Percentiles rank a stretch among this genome's conserved stretches.
phyloP scores from a whole-genome alignment of 2,888 invertebrate genomes.

The Drymonia ruficornis region DNA sequence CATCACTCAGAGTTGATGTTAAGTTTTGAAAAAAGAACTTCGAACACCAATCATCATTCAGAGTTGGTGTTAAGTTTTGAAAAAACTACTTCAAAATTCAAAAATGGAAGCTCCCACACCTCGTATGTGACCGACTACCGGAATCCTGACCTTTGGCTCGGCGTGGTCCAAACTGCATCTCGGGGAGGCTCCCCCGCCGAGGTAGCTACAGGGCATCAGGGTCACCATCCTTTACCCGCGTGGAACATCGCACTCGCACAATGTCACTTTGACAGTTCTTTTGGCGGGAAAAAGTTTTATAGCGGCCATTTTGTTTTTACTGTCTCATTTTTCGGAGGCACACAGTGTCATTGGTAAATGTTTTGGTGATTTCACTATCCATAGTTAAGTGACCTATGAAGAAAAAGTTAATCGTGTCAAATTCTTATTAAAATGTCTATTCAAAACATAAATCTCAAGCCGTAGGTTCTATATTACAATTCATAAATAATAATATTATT shows the following conservation, averaged over 20 bases:
- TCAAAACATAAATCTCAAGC: no score
- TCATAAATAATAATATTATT: background rate
- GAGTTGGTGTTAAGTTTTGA: no score
- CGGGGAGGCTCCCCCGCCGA: constrained; percentile 84
- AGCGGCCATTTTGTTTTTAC: constrained; percentile 67
- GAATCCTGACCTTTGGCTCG: constrained; percentile 78
- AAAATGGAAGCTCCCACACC: constrained; percentile 41
- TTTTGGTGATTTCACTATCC: constrained; percentile 51
- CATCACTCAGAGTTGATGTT: no score
- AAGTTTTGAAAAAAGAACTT: no score
- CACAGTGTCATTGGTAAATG: constrained; percentile 46
- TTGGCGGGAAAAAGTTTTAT: constrained; percentile 66
- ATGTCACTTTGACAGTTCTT: constrained; percentile 76
- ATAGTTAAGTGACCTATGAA: constrained; percentile 46
- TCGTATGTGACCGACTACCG: constrained; percentile 41
- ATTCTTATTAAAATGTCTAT: no score
- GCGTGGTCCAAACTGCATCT: constrained; percentile 80
- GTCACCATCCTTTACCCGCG: constrained; percentile 84
- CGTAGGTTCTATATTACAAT: no score
- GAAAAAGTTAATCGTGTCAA: no score
- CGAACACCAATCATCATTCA: no score
- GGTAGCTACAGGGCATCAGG: constrained; percentile 88
- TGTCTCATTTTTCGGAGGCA: constrained; percentile 56
- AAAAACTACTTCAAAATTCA: constrained; percentile 18
- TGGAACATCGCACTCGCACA: constrained; percentile 61